phyloP scores from a whole-genome alignment of 2,113 vertebrate species.

The Coreoperca whiteheadi region DNA sequence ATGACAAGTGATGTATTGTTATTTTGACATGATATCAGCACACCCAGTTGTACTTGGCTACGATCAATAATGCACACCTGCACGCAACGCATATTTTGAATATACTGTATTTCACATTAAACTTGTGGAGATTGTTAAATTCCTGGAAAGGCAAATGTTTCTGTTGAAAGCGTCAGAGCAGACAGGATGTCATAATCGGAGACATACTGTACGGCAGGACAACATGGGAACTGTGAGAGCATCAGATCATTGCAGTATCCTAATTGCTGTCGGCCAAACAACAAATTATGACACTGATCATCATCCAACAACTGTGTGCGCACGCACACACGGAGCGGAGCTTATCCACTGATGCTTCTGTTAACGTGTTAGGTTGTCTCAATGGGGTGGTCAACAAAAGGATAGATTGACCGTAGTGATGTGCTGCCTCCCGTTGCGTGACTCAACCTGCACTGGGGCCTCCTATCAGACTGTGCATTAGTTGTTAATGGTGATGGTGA shows the following conservation, averaged over 20 bases:
- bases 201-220: not conserved
- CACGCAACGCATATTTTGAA: not conserved
- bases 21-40: not conserved
- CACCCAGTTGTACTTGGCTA: not conserved
- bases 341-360: slow-evolving; percentile 61
- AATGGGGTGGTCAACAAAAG: slow-evolving; percentile 75
- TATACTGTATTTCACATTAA: not conserved
- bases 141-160: slow-evolving; percentile 6
- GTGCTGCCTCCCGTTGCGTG: slow-evolving; percentile 87
- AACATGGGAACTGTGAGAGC: slow-evolving; percentile 10
- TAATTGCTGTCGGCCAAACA: slow-evolving; percentile 35
- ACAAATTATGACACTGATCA: slow-evolving; percentile 40
- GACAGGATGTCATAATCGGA: not conserved
- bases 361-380: slow-evolving; percentile 77
- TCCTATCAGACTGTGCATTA: slow-evolving; percentile 80
- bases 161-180: not conserved
- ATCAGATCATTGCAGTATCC: slow-evolving; percentile 49
- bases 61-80: not conserved
- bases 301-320: not conserved
- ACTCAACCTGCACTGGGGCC: slow-evolving; percentile 84
- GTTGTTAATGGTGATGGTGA: slow-evolving; percentile 79
- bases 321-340: slow-evolving; percentile 5
- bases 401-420: slow-evolving; percentile 85
- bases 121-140: not conserved
- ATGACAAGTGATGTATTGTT: not conserved